Conservation (phyloP, 1,140 invertebrate genomes). For the Drosophila micromelanica region DNA sequence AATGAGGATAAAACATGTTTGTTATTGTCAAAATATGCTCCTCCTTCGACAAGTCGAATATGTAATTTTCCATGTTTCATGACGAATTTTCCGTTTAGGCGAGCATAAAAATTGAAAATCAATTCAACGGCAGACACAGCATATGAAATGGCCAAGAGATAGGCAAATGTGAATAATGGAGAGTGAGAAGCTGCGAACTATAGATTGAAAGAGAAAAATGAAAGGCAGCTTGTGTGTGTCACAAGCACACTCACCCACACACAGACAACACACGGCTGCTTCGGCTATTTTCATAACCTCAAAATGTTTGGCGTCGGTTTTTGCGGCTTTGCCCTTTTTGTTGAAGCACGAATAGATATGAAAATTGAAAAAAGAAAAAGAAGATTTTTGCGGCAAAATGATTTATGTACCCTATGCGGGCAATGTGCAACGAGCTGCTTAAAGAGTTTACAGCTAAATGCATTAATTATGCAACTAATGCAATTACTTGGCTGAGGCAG, state of each 20-base stretch:
- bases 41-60: conserved; percentile 14
- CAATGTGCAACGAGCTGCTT: neutral
- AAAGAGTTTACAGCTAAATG: conserved; percentile 20
- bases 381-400: conserved; percentile 26
- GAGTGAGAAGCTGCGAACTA: conserved; percentile 4
- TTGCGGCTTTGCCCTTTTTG: conserved; percentile 13
- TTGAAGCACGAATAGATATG: conserved; percentile 11
- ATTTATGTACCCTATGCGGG: conserved; percentile 20
- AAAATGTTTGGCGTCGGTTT: conserved; percentile 20
- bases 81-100: conserved; percentile 70
- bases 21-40: conserved; percentile 14
- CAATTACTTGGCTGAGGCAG: conserved; percentile 5
- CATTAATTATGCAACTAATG: conserved; percentile 14
- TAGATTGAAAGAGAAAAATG: conserved; percentile 23
- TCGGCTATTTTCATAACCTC: conserved; percentile 15
- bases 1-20: conserved; percentile 16
- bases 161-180: conserved; percentile 43
- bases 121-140: conserved; percentile 52
- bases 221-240: conserved; percentile 13
- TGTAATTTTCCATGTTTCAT: conserved; percentile 26
- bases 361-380: conserved; percentile 12
- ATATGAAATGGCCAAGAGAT: conserved; percentile 48
- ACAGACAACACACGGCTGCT: neutral
- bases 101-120: conserved; percentile 76
- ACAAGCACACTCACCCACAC: conserved; percentile 1